phyloP scores from a whole-genome alignment of 2,797 vertebrate genomes.

The Poecilia velifera region DNA sequence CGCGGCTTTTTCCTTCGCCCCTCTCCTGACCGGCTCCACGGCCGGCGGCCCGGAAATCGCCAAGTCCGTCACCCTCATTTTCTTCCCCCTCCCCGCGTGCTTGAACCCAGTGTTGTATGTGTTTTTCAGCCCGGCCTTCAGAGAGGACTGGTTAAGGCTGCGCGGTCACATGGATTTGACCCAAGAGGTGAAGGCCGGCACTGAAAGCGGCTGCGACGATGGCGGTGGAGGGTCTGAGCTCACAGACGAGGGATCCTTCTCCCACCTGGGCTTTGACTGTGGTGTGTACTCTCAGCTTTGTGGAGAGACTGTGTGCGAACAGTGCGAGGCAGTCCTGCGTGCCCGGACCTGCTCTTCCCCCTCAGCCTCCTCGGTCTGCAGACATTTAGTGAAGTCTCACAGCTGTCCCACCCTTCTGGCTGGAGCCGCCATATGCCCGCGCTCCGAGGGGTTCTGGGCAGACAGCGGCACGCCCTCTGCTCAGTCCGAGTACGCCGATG shows the following conservation, averaged over 20 bases:
- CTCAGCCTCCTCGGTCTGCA: conserved; percentile 84
- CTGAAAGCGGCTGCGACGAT: conserved; percentile 64
- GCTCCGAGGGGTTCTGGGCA: conserved; percentile 88
- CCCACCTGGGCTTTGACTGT: conserved; percentile 88
- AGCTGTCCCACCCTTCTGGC: conserved; percentile 89
- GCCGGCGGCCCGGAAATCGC: conserved; percentile 94
- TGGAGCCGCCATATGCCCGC: conserved; percentile 76
- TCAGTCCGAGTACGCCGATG: conserved; percentile 93
- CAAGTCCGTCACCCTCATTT: conserved; percentile 95
- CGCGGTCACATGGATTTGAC: conserved; percentile 64
- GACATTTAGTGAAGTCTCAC: conserved; percentile 95
- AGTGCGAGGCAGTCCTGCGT: conserved; percentile 88
- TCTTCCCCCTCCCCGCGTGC: conserved; percentile 94
- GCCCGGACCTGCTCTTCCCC: conserved; percentile 83
- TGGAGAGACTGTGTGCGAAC: conserved; percentile 87
- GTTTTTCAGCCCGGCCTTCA: conserved; percentile 96
- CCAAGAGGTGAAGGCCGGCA: conserved; percentile 50
- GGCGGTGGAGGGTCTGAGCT: conserved; percentile 67
- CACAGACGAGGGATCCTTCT: conserved; percentile 77
- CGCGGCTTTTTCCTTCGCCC: conserved; percentile 95
- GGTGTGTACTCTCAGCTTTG: conserved; percentile 88
- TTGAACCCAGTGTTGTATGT: conserved; percentile 95
- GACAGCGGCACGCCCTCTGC: conserved; percentile 90
- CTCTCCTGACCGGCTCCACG: conserved; percentile 83
- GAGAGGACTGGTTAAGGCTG: conserved; percentile 93